These are phyloP conservation scores for Phanerotoma sp. DNA, from an alignment of 2,888 invertebrate species.

Conservation along the genomic window DNA sequence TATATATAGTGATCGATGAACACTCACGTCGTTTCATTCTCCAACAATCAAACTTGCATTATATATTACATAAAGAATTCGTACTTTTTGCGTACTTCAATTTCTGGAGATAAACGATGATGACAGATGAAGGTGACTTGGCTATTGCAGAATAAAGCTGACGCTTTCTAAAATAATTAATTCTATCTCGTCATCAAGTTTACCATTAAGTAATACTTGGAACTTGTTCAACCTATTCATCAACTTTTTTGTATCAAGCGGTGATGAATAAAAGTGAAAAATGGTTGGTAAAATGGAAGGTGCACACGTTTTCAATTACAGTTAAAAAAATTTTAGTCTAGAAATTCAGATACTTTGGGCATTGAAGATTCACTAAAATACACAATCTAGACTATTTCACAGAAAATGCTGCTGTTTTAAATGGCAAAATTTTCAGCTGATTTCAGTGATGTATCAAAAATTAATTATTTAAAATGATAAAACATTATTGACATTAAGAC, in stretches of 20 bases:
- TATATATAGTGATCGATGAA: slow-evolving; percentile 1
- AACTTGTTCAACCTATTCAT: background rate
- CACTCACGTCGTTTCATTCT: background rate
- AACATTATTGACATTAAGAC: too few relatives aligned
- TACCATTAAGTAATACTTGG: background rate
- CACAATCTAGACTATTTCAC: too few relatives aligned
- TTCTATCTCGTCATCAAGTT: slow-evolving; percentile 3
- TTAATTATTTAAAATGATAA: too few relatives aligned
- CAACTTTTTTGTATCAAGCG: background rate
- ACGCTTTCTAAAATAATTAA: slow-evolving; percentile 8
- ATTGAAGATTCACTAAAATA: too few relatives aligned
- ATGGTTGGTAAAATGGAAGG: too few relatives aligned
- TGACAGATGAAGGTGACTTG: slow-evolving; percentile 15
- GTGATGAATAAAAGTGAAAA: too few relatives aligned
- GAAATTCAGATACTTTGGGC: too few relatives aligned
- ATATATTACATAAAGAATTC: slow-evolving; percentile 5
- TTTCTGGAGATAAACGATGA: background rate
- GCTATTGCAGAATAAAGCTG: slow-evolving; percentile 4
- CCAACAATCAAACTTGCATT: background rate
- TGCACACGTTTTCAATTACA: too few relatives aligned
- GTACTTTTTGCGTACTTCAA: background rate
- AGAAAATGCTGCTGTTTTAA: too few relatives aligned
- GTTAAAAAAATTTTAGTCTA: too few relatives aligned
- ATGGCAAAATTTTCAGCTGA: too few relatives aligned
- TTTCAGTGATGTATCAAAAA: too few relatives aligned